phyloP scores from a whole-genome alignment of 1,140 invertebrate genomes.

The Ceratina calcarata region DNA sequence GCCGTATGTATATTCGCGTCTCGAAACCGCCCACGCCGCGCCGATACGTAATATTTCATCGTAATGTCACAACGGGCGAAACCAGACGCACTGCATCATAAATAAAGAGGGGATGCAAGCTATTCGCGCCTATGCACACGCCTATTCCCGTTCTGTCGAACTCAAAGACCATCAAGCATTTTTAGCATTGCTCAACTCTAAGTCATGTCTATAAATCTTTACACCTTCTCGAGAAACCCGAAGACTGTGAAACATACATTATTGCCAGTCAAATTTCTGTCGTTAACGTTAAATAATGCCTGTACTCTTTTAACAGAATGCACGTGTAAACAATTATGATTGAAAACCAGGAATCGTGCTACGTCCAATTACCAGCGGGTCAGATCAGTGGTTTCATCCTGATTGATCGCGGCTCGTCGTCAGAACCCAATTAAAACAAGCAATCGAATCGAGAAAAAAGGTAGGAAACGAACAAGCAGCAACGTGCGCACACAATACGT shows the following conservation, averaged over 20 bases:
- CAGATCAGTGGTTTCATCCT: constrained; percentile 1
- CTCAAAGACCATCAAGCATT: not conserved
- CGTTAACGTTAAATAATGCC: too few species aligned
- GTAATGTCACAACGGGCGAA: constrained; percentile 49
- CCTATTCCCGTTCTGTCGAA: constrained; percentile 38
- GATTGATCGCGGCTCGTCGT: constrained; percentile 10
- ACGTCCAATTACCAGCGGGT: constrained; percentile 23
- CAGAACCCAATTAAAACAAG: not conserved
- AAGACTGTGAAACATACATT: not conserved
- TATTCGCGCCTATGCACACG: constrained; percentile 13
- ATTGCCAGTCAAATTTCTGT: too few species aligned
- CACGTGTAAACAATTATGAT: too few species aligned
- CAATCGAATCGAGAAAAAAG: not conserved
- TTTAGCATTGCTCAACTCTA: not conserved
- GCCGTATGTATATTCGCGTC: constrained; percentile 29
- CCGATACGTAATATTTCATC: constrained; percentile 46
- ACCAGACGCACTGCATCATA: constrained; percentile 39
- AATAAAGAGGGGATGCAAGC: constrained; percentile 41
- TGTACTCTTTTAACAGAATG: too few species aligned
- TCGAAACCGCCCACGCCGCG: constrained; percentile 37
- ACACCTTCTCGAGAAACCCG: not conserved
- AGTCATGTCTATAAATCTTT: not conserved
- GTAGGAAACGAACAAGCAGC: not conserved
- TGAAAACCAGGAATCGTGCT: too few species aligned
- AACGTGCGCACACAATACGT: not conserved